These are phyloP conservation scores for Morone chrysops DNA, from an alignment of 2,113 vertebrate species.

Conservation along the genomic window DNA sequence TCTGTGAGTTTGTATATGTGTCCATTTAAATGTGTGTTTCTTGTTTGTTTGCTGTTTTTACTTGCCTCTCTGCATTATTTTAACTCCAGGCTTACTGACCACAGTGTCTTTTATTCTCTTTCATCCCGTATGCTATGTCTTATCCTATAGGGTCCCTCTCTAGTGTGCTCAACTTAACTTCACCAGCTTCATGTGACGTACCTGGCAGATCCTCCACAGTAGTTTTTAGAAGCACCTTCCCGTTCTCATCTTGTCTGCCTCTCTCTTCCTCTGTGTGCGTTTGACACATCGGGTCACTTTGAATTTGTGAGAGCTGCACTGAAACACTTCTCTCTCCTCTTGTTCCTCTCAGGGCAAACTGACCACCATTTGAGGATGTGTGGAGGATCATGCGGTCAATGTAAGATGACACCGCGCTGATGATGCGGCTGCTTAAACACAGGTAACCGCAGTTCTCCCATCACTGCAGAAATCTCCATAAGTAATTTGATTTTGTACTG, in stretches of 20 bases:
- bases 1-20: constrained; percentile 22
- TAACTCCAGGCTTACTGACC: constrained; percentile 26
- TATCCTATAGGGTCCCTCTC: constrained; percentile 17
- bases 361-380: constrained; percentile 42
- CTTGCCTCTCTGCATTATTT: constrained; percentile 7
- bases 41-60: background rate
- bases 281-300: constrained; percentile 60
- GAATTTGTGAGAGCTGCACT: constrained; percentile 51
- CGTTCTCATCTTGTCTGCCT: background rate
- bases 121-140: constrained; percentile 18
- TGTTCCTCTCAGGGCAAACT: constrained; percentile 52
- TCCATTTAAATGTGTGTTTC: constrained; percentile 16
- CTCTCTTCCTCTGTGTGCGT: constrained; percentile 27
- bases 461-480: too few relatives aligned
- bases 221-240: constrained; percentile 19
- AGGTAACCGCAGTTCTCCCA: constrained; percentile 62
- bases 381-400: constrained; percentile 54
- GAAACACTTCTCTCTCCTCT: constrained; percentile 31
- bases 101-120: constrained; percentile 21
- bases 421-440: constrained; percentile 62
- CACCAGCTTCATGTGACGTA: constrained; percentile 34
- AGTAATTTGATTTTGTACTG: background rate
- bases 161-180: constrained; percentile 21
- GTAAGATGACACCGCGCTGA: constrained; percentile 42
- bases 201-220: constrained; percentile 34